A percentile compares a stretch with the other conserved stretches of the same genome.
These are phyloP conservation scores for Cranoglanis bouderius DNA, from an alignment of 2,113 vertebrate genomes.

Conservation along the genomic window DNA sequence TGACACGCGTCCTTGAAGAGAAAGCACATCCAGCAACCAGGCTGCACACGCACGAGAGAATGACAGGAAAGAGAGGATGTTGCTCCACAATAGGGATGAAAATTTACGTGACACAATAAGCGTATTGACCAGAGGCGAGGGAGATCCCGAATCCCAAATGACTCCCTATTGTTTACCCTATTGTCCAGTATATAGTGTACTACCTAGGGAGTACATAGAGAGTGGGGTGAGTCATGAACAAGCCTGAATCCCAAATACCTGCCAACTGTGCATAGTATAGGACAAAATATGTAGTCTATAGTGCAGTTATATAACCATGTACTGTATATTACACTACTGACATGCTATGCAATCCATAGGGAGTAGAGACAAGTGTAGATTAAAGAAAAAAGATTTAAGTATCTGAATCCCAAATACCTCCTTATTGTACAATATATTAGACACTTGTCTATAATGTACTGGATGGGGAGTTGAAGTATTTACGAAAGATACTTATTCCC, in stretches of 20 bases:
- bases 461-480: no score
- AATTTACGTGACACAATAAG: slow-evolving; percentile 19
- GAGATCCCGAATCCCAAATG: slow-evolving; percentile 38
- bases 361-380: not conserved
- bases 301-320: not conserved
- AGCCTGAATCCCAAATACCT: not conserved
- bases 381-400: not conserved
- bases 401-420: not conserved
- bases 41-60: slow-evolving; percentile 11
- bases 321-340: not conserved
- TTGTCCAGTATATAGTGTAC: slow-evolving; percentile 24
- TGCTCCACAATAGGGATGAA: slow-evolving; percentile 14
- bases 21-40: slow-evolving; percentile 29
- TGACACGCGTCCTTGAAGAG: slow-evolving; percentile 41
- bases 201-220: slow-evolving; percentile 13
- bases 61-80: slow-evolving; percentile 31
- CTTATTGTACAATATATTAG: not conserved
- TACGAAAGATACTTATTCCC: not conserved
- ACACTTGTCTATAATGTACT: no score
- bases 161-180: slow-evolving; percentile 31
- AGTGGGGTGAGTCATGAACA: not conserved
- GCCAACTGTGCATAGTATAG: not conserved
- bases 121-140: slow-evolving; percentile 1
- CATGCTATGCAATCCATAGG: not conserved
- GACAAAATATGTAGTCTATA: not conserved